Evolutionary conservation across 2,797 vertebrate species (phyloP).

Genomic region (Cuculus canorus): DNA sequence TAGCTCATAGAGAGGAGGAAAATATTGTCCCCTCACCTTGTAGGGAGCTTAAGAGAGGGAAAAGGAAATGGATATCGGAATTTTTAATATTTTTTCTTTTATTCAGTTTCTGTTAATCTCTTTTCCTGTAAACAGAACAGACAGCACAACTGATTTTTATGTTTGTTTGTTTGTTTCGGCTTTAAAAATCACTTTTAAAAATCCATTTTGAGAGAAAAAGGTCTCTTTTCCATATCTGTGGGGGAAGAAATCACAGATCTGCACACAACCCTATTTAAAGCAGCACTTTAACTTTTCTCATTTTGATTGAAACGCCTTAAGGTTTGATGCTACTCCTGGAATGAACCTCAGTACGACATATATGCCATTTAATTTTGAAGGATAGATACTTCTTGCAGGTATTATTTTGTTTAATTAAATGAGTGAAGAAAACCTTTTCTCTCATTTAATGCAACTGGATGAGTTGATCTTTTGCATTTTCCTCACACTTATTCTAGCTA

Average conservation of each 20-base stretch:
- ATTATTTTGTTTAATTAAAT: slow-evolving; percentile 12
- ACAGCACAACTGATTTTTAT: neutral
- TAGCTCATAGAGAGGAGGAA: neutral
- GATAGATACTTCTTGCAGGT: neutral
- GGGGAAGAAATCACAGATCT: neutral
- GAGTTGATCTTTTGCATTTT: slow-evolving; percentile 13
- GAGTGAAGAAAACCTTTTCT: neutral
- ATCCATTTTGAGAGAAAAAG: neutral
- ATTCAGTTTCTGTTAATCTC: neutral
- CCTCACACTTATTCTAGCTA: neutral
- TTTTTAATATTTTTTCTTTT: neutral
- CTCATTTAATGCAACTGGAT: neutral
- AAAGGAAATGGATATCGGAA: neutral
- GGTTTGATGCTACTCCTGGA: neutral
- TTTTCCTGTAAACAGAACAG: neutral
- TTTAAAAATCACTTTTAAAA: neutral
- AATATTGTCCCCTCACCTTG: neutral
- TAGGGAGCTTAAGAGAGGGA: neutral
- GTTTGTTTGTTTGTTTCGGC: neutral
- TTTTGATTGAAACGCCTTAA: neutral
- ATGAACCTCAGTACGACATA: neutral
- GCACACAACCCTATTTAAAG: neutral
- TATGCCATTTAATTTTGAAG: neutral
- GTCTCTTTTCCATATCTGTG: neutral
- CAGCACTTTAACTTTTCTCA: neutral